These are phyloP conservation scores for Polietes domitor DNA, from an alignment of 2,888 invertebrate species.

Conservation along the genomic window DNA sequence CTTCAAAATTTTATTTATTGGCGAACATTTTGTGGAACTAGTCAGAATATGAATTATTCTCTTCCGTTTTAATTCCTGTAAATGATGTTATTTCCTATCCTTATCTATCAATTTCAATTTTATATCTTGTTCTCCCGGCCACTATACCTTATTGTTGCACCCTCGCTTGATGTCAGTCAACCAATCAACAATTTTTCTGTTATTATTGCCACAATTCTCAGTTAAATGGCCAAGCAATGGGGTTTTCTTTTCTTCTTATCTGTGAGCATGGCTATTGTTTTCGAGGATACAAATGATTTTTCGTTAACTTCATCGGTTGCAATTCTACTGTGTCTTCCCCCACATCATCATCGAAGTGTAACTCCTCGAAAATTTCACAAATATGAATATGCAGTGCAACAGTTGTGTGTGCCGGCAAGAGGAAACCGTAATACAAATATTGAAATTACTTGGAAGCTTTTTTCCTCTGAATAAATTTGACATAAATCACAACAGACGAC, in stretches of 20 bases:
- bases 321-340: neutral
- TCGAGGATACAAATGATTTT: neutral
- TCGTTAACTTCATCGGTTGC: neutral
- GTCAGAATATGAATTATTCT: too few species aligned
- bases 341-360: neutral
- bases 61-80: too few species aligned
- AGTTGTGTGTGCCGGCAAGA: neutral
- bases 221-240: slow-evolving; percentile 32
- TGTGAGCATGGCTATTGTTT: slow-evolving; percentile 23
- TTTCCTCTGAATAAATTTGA: neutral
- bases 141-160: too few species aligned
- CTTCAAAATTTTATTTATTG: too few species aligned
- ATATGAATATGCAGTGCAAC: neutral
- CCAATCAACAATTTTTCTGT: neutral
- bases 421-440: neutral
- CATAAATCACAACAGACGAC: neutral
- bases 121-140: too few species aligned
- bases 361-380: neutral
- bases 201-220: neutral
- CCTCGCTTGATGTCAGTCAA: neutral
- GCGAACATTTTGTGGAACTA: too few species aligned
- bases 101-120: too few species aligned
- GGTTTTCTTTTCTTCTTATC: slow-evolving; percentile 10
- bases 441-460: neutral
- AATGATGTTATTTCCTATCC: too few species aligned